These are phyloP conservation scores for Macropus fuliginosus DNA, from an alignment of 2,797 vertebrate genomes.

Conservation along the genomic window DNA sequence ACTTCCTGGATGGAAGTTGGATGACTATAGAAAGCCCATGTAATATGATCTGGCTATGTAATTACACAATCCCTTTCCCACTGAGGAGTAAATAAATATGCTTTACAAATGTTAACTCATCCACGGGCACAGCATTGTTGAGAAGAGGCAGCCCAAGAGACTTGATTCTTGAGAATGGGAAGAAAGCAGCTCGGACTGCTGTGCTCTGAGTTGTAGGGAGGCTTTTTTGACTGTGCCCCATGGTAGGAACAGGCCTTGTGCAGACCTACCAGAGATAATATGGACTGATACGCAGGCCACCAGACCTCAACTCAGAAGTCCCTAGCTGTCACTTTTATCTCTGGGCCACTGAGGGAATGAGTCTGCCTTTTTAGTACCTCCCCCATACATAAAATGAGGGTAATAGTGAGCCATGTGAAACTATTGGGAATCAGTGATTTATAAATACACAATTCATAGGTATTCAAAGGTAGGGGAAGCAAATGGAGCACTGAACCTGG, in stretches of 20 bases:
- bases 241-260: neutral
- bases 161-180: neutral
- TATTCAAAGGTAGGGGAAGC: neutral
- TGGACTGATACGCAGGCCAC: neutral
- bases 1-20: neutral
- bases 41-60: constrained; percentile 11
- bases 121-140: neutral
- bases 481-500: neutral
- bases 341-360: neutral
- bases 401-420: neutral
- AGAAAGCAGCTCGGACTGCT: neutral
- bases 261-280: neutral
- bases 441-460: constrained; percentile 11
- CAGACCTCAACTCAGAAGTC: neutral
- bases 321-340: neutral
- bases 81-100: constrained; percentile 14
- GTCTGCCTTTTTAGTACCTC: neutral
- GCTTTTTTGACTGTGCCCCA: neutral
- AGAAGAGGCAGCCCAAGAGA: constrained; percentile 2
- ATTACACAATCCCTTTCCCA: constrained; percentile 15
- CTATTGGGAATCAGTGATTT: neutral
- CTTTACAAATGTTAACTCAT: constrained; percentile 21
- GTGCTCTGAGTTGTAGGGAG: neutral
- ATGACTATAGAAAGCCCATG: neutral
- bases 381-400: neutral